Conservation (phyloP, 2,888 invertebrate genomes). For the Aphodius granarius region DNA sequence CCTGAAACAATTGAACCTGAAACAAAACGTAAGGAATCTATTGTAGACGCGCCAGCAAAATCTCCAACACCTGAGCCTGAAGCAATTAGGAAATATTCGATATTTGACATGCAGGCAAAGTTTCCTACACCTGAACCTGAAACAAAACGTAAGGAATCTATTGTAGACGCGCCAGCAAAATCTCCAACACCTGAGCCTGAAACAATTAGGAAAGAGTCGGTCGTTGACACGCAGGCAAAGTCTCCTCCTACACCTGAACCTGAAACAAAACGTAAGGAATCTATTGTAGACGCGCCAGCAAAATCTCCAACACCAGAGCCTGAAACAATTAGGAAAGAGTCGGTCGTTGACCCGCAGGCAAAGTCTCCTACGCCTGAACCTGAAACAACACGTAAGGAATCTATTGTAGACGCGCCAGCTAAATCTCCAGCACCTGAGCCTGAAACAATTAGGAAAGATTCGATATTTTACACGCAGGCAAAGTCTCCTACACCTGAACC, state of each 20-base stretch:
- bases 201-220: not conserved
- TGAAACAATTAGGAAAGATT: not conserved
- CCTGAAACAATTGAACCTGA: not conserved
- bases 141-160: not conserved
- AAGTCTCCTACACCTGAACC: not conserved
- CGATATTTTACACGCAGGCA: not conserved
- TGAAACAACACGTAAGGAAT: not conserved
- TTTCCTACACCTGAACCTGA: not conserved
- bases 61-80: not conserved
- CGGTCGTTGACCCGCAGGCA: not conserved
- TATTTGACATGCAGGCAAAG: not conserved
- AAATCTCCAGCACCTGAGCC: not conserved
- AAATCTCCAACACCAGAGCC: not conserved
- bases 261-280: not conserved
- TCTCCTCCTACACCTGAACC: not conserved
- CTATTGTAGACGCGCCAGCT: not conserved
- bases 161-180: not conserved
- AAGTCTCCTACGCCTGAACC: not conserved
- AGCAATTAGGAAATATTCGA: not conserved
- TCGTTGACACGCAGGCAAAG: not conserved
- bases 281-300: not conserved
- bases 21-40: not conserved
- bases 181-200: not conserved
- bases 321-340: not conserved
- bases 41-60: not conserved